A percentile compares a stretch with the other conserved stretches of the same genome.
These are phyloP conservation scores for Montipora sp. DNA, from an alignment of 64 coral and sea anemone species.

Conservation along the genomic window DNA sequence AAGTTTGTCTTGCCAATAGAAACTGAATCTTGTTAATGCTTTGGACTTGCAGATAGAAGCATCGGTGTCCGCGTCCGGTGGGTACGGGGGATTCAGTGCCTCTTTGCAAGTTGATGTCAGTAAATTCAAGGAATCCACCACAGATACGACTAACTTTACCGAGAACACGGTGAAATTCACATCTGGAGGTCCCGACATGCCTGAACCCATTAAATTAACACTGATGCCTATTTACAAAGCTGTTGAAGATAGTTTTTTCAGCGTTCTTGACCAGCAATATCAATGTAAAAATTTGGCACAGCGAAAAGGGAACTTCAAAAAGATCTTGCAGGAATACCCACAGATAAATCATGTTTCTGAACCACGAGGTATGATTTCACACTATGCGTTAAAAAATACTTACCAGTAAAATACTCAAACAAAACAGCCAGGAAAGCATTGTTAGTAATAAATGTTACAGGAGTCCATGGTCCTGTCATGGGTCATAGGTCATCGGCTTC, in stretches of 20 bases:
- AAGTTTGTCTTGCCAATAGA: too few relatives aligned
- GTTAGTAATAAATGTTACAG: too few relatives aligned
- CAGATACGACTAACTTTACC: constrained; percentile 29
- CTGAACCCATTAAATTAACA: constrained; percentile 49
- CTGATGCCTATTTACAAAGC: constrained; percentile 47
- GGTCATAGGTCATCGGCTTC: too few relatives aligned
- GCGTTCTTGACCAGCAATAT: too few relatives aligned
- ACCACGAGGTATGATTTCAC: not conserved
- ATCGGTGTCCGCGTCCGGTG: too few relatives aligned
- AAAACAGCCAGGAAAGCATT: too few relatives aligned
- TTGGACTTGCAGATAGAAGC: constrained; percentile 2
- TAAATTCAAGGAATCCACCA: constrained; percentile 47
- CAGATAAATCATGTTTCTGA: not conserved
- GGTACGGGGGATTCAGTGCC: too few relatives aligned
- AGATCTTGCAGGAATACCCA: not conserved
- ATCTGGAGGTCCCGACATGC: constrained; percentile 37
- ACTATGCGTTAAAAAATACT: not conserved
- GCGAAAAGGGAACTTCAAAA: not conserved
- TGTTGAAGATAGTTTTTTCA: too few relatives aligned
- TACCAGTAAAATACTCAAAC: too few relatives aligned
- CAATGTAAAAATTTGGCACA: not conserved
- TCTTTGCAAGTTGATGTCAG: too few relatives aligned
- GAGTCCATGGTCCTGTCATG: too few relatives aligned
- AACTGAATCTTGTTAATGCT: too few relatives aligned
- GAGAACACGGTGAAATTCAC: constrained; percentile 37